Base-by-base conservation (phyloP, 2,797 vertebrate species). In the Chloroceryle amazona region DNA sequence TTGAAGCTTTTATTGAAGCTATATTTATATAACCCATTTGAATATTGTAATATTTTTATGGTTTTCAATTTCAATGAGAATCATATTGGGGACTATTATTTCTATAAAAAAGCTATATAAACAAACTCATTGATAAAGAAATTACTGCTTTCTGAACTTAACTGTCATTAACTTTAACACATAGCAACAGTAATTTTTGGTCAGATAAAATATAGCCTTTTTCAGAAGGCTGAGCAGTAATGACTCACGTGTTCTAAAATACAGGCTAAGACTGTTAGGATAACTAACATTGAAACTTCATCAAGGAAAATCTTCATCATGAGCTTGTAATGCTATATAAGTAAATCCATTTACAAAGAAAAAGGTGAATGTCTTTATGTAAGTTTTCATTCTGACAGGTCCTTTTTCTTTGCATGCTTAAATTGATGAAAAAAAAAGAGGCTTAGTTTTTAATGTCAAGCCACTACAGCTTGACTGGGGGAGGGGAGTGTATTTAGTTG, bases 291-390 rank as follows among this genome's bases (percentile, higher is more conserved):
- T 84, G 58, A 72, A 74, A 71, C 4, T 51, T 71, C 13, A 22
- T 41, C 3, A 4, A 67, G 17, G 33, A 84, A 90, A 81, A 60
- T 6, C 3, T 3, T 52, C 76, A 4, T 83, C 2, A 0, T 0
- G 0, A 31, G 19, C 33, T 58, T 65, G 7, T 67, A 81, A 44
- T 44, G 47, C 49, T 60, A 39, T 14, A 25, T 21, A 25, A 74
- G 52, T 26, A 79, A 76, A 83, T n/a, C 4, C 10, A 60, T 70
- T 78, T 67, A 19, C 60, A 66, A 74, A 7, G 47, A 35, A 87
- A 80, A 79, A 67, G 20, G 6, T 46, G 8, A 19, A 60, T 1
- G 2, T 44, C 12, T 75, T 70, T 54, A 46, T 18, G 8, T n/a
- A 91, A 51, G 16, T 8, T 71, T 81, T 75, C 17, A 52, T 95